Evolutionary conservation across 2,113 vertebrate genomes (phyloP).

Genomic region (Castor canadensis): DNA sequence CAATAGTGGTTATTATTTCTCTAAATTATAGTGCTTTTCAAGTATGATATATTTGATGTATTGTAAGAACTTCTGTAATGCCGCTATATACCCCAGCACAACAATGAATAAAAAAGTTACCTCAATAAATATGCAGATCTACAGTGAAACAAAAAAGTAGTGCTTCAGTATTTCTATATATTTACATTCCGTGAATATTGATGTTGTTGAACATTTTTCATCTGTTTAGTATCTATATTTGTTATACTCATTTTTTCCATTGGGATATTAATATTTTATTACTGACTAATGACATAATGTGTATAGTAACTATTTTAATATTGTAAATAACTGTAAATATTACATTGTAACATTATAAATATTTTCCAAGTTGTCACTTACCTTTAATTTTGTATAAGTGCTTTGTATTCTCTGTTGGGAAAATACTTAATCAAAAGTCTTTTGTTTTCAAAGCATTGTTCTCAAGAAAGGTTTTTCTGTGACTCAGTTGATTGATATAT

Average conservation of each 20-base stretch:
- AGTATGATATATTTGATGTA: no score
- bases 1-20: constrained; percentile 2
- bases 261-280: neutral
- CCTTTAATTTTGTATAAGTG: constrained; percentile 42
- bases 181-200: constrained; percentile 34
- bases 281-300: constrained; percentile 3
- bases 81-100: no score
- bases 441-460: neutral
- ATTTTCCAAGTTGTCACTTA: neutral
- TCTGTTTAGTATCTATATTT: constrained; percentile 1
- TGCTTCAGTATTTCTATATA: neutral
- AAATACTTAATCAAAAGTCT: constrained; percentile 44
- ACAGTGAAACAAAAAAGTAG: no score
- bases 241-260: neutral
- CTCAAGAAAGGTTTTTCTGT: constrained; percentile 25
- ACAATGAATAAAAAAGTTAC: no score
- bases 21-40: neutral
- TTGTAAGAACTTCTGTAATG: no score
- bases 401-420: neutral
- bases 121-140: no score
- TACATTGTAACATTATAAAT: neutral
- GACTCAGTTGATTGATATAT: neutral
- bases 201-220: neutral
- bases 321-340: no score
- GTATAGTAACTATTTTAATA: constrained; percentile 29